These are phyloP conservation scores for Lutraria rhynchaena DNA, from an alignment of 1,140 invertebrate species.

Conservation along the genomic window DNA sequence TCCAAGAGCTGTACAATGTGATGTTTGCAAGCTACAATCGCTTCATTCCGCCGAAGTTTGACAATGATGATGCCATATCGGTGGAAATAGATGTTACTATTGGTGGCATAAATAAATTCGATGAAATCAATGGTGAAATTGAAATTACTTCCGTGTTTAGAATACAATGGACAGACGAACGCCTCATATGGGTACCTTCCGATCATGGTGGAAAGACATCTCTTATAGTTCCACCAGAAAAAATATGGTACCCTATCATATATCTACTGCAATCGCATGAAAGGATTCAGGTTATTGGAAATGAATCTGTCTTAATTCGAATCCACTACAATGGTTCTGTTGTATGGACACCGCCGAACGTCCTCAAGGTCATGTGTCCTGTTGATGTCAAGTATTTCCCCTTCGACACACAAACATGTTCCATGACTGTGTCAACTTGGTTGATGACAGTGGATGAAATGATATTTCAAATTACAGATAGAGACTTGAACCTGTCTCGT, in stretches of 20 bases:
- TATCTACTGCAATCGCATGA: slow-evolving; percentile 35
- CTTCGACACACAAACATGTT: slow-evolving; percentile 41
- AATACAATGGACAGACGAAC: slow-evolving; percentile 33
- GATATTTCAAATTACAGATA: background rate
- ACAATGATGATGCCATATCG: slow-evolving; percentile 23
- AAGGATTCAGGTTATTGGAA: slow-evolving; percentile 15
- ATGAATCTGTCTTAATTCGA: slow-evolving; percentile 14
- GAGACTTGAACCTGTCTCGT: background rate
- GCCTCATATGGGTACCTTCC: slow-evolving; percentile 25
- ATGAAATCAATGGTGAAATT: slow-evolving; percentile 44
- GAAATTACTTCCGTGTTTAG: slow-evolving; percentile 9
- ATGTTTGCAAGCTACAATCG: slow-evolving; percentile 37
- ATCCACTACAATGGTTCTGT: slow-evolving; percentile 10
- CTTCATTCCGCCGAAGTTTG: slow-evolving; percentile 13
- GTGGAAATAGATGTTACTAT: background rate
- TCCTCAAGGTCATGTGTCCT: slow-evolving; percentile 19
- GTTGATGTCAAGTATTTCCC: slow-evolving; percentile 50
- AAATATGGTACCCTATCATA: slow-evolving; percentile 38
- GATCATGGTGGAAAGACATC: slow-evolving; percentile 44
- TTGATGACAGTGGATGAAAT: slow-evolving; percentile 9
- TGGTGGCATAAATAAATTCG: slow-evolving; percentile 38
- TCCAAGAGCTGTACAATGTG: slow-evolving; percentile 12
- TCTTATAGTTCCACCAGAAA: slow-evolving; percentile 20
- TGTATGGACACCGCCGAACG: slow-evolving; percentile 15
- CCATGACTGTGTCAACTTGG: slow-evolving; percentile 12